Base-by-base conservation (phyloP, 2,113 vertebrate genomes). In the Apteryx owenii region DNA sequence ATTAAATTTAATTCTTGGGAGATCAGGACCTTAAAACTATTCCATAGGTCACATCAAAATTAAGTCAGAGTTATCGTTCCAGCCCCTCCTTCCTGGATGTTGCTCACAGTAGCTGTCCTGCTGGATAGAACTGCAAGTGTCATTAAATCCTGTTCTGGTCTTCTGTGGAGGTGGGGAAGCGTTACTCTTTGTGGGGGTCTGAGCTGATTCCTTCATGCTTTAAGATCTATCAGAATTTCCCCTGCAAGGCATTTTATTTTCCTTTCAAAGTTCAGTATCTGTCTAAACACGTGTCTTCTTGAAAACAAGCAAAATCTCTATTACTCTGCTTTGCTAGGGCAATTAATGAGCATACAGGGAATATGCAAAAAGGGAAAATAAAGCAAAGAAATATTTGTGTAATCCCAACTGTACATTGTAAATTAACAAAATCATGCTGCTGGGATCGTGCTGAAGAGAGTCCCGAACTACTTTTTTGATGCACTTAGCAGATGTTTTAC, bases 301-400 rank as follows among this genome's bases (percentile, higher is more conserved):
- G 14, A 78, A 93, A 89, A 93, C 29, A 93, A 92, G 33, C 96
- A 88, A 96, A 88, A 19, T 53, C 50, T 88, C 26, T 97, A 78
- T 91, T 96, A 95, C 12, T 79, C 11, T 96, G 62, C 42, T 68
- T 96, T 93, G 46, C 62, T 91, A 68, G 50, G 73, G 79, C 88
- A 90, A 93, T 89, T 94, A 95, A 89, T 72, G 33, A 92, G 44
- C 7, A 33, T 87, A 87, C 44, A 82, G 95, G 81, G 92, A 94
- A 92, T 91, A 93, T 33, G 48, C 56, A 88, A 88, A 84, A 62
- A 79, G 75, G 71, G 91, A 96, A 98, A 97, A 95, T 82, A 89
- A 96, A 96, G 96, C 95, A 94, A 88, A 94, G 46, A 94, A 91
- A 95, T 95, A 97, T 97, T 96, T 98, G 29, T 94, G 38, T 70